Evolutionary conservation across 2,113 vertebrate genomes (phyloP), one percentile per base, ranked within the genome.

Genomic region (Morone saxatilis): DNA sequence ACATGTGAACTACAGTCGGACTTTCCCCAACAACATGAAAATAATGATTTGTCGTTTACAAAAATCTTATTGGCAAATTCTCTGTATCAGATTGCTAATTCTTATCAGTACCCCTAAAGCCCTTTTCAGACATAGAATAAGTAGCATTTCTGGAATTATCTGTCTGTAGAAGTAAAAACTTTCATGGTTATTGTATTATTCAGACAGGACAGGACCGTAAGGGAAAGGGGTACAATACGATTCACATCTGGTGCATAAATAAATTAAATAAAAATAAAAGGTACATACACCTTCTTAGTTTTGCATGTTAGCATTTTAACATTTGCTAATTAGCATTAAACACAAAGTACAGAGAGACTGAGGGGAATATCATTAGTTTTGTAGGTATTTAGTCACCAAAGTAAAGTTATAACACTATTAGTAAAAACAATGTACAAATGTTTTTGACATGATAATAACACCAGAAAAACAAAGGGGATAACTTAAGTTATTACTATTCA

Each of bases 1-100:
- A 47, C 31, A 59, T 51, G n/a, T 41, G 16, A 56, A 51, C 65
- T 59, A 80, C 40, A 38, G 22, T 45, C 48, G 77, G 62, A 71
- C n/a, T 76, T 67, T 76, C 22, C 74, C 8, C 7, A 43, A 43
- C 7, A 20, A 56, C 5, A 13, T 12, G 22, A 57, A 47, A 59
- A 68, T 8, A 53, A 51, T 22, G 3, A 68, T 25, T 60, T 63
- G 11, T 31, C 43, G 67, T 53, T 41, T 10, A 40, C 3, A 7
- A 13, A 45, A 59, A 19, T 22, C 1, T 25, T 40, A 9, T 77
- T 60, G 25, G 17, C 12, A 20, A 14, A 22, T 41, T 41, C 12
- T 72, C 17, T 9, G 5, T 81, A 41, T 74, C 71, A 60, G 22
- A 63, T 40, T 6, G 12, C 45, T 10, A 11, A 76, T 47, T 45